A percentile compares a stretch with the other conserved stretches of the same genome.
Conservation (phyloP, 2,113 vertebrate genomes). For the Steatornis caripensis region DNA sequence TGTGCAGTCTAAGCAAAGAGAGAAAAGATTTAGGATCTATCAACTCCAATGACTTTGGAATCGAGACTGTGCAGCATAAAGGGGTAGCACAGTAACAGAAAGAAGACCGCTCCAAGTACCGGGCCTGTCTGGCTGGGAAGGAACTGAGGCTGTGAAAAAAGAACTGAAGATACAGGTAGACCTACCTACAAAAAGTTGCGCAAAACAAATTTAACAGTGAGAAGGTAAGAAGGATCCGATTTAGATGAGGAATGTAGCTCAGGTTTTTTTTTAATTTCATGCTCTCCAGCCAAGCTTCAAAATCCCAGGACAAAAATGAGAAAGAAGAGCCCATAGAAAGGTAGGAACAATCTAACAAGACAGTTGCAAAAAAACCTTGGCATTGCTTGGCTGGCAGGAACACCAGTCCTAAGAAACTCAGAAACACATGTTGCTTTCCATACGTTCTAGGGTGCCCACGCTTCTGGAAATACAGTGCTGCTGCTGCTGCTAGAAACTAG, state of each 20-base stretch:
- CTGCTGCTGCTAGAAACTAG: not conserved
- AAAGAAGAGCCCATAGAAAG: not conserved
- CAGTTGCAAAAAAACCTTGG: not conserved
- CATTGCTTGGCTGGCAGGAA: not conserved
- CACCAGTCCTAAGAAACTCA: not conserved
- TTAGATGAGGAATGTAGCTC: not conserved
- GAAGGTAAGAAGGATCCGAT: not conserved
- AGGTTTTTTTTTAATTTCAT: not conserved
- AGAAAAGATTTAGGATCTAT: not conserved
- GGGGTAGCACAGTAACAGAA: not conserved
- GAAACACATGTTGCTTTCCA: not conserved
- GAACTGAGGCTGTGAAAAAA: not conserved
- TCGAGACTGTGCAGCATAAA: not conserved
- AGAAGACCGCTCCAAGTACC: not conserved
- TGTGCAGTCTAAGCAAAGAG: not conserved
- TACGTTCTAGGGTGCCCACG: not conserved
- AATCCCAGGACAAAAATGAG: not conserved
- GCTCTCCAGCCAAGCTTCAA: not conserved
- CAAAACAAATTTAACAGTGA: not conserved
- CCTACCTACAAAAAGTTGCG: not conserved
- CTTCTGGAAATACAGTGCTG: accelerated
- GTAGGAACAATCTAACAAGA: not conserved
- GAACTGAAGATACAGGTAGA: not conserved
- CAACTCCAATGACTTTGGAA: not conserved
- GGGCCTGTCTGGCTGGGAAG: not conserved